Percentiles rank a stretch among this genome's conserved stretches.
These are phyloP conservation scores for Latrodectus geometricus DNA, from an alignment of 1,140 invertebrate genomes.

Conservation along the genomic window DNA sequence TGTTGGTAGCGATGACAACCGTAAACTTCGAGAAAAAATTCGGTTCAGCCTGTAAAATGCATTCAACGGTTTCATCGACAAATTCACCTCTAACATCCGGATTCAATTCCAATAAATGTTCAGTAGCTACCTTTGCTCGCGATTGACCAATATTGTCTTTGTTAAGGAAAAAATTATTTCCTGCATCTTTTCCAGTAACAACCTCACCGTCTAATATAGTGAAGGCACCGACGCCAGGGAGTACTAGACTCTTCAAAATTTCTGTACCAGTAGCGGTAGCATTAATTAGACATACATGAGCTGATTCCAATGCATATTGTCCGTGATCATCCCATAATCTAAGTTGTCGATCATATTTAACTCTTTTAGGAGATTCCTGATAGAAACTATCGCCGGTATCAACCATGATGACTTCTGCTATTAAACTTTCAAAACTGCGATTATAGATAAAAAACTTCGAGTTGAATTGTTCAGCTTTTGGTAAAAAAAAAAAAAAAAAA, in stretches of 20 bases:
- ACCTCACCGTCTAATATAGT: constrained; percentile 93
- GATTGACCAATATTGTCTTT: constrained; percentile 70
- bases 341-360: constrained; percentile 57
- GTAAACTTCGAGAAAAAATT: constrained; percentile 90
- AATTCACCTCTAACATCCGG: constrained; percentile 92
- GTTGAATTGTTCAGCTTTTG: too few relatives aligned
- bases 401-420: constrained; percentile 7
- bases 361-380: constrained; percentile 44
- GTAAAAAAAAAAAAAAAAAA: too few relatives aligned
- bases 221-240: constrained; percentile 94
- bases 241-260: constrained; percentile 91
- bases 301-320: constrained; percentile 85
- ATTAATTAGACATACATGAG: constrained; percentile 94
- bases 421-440: background rate
- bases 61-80: constrained; percentile 82
- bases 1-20: constrained; percentile 86
- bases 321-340: constrained; percentile 98
- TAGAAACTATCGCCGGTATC: constrained; percentile 19
- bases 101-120: constrained; percentile 90
- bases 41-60: constrained; percentile 85
- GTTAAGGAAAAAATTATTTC: constrained; percentile 77
- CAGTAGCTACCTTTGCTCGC: constrained; percentile 84
- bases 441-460: too few relatives aligned
- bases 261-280: constrained; percentile 94
- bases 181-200: constrained; percentile 89